Base-by-base conservation (phyloP, 2,888 invertebrate genomes). In the Conchocele bisecta region DNA sequence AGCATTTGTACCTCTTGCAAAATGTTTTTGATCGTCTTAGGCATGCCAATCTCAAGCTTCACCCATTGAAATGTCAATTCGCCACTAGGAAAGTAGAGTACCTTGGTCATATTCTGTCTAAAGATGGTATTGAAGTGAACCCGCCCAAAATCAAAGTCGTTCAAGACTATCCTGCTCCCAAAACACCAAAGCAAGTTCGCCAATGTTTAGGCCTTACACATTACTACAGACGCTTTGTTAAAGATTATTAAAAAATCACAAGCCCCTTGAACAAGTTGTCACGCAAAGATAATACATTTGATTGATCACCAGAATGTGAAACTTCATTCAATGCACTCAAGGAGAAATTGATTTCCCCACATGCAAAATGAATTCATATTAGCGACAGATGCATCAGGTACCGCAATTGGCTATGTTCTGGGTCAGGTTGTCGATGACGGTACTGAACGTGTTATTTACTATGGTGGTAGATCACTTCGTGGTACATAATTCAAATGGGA, bases 51-150 rank as follows among this genome's bases (percentile, higher is more conserved):
- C 37, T 79, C 6, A 68, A 46, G 22, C 44, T 75, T 4, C 73
- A 82, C 24, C 75, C 75, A 0, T 37, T 41, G 20, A 81, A 75
- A 37, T 81, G 74, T 54, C 50, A 74, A 22, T 81, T 79, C 29
- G 74, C 66, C 0, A 44, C 69, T 0, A 50, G 50, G 35, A 17
- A 61, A 15, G 61, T 81, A 5, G 35, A 64, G 6, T 79, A 67
- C 44, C 48, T 79, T 9, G 78, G 78, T 17, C 74, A 79, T 26
- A 56, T 79, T 13, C 33, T 79, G 9, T 60, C 61, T 0, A 67
- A 68, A 48, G 67, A 68, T 50, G 75, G 75, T 7, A 37, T 79
- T 11, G 11, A 60, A 17, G 71, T 51, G 1, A 61, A 74, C 22
- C 31, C 41, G 20, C 51, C 33, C 3, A 81, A 75, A 42, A 59